Base-by-base conservation (phyloP, 2,113 vertebrate genomes). In the Sebastes fasciatus region DNA sequence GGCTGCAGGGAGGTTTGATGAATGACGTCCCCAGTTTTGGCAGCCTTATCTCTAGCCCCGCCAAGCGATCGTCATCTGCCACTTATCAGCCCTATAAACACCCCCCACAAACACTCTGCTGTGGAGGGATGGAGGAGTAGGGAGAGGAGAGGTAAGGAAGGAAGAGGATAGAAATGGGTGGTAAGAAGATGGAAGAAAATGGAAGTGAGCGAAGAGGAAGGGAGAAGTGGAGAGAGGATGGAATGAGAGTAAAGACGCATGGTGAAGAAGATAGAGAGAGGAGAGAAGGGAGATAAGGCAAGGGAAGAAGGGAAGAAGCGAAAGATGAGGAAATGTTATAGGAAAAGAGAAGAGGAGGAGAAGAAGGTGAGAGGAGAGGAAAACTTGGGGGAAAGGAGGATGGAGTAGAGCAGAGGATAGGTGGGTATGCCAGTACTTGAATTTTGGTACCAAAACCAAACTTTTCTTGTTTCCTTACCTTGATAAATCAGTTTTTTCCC, bases 1-100 rank as follows among this genome's bases (percentile, higher is more conserved):
- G 10, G 58, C 67, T 61, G 63, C 21, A 7, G 67, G 80, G 76
- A 74, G 80, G 69, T 80, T 85, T 90, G 81, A 85, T 88, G 70
- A 76, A 86, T 87, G 72, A 62, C 57, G 43, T 80, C 64, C 40
- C 57, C 55, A 8, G 57, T 76, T 85, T 75, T 79, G 84, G 84
- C 88, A 83, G 74, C 54, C 69, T 84, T 84, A 89, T 90, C 90
- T 79, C 21, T 4, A 5, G 64, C 57, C 77, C 57, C 23, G 73
- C 84, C 74, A 79, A 86, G 74, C 62, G 65, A 88, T 88, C 77
- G 57, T 83, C 87, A 86, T 86, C 85, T 86, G 85, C 80, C 86
- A 87, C 86, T 90, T 87, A 87, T 87, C 84, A 71, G 61, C 63
- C 64, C 51, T 10, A 76, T 85, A 80, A 86, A 86, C 77, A 62